phyloP scores from a whole-genome alignment of 2,113 vertebrate species.

The Epinephelus cyanopodus region DNA sequence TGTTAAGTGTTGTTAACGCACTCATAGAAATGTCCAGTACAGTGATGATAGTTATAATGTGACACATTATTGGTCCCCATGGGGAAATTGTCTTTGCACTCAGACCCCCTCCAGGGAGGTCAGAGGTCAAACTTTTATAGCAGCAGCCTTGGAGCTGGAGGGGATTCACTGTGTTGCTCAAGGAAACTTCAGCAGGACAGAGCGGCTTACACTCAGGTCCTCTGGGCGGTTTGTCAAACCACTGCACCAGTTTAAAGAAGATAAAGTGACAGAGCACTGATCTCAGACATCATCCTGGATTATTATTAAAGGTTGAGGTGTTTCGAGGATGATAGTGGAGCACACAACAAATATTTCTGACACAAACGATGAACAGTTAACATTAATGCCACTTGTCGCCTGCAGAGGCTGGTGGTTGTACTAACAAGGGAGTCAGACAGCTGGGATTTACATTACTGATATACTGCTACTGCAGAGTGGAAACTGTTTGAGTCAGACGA shows the following conservation, averaged over 20 bases:
- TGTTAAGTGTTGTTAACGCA: constrained; percentile 19
- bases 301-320: neutral
- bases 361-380: neutral
- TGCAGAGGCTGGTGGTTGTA: neutral
- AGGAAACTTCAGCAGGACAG: constrained; percentile 44
- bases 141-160: constrained; percentile 44
- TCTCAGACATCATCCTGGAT: neutral
- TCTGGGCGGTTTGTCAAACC: constrained; percentile 1
- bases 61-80: constrained; percentile 74
- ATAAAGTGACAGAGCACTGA: neutral
- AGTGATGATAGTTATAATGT: constrained; percentile 60
- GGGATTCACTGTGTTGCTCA: constrained; percentile 28
- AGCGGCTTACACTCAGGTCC: neutral
- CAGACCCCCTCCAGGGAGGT: constrained; percentile 69
- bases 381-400: constrained; percentile 17
- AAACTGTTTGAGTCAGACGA: constrained; percentile 24
- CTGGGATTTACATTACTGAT: constrained; percentile 41
- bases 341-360: neutral
- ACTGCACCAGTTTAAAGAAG: neutral
- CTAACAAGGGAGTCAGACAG: constrained; percentile 36
- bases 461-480: constrained; percentile 28
- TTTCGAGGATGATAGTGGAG: neutral
- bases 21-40: constrained; percentile 51
- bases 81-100: constrained; percentile 76
- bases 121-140: constrained; percentile 77